Conservation (phyloP, 2,888 invertebrate genomes). For the Bellardia pandia region DNA sequence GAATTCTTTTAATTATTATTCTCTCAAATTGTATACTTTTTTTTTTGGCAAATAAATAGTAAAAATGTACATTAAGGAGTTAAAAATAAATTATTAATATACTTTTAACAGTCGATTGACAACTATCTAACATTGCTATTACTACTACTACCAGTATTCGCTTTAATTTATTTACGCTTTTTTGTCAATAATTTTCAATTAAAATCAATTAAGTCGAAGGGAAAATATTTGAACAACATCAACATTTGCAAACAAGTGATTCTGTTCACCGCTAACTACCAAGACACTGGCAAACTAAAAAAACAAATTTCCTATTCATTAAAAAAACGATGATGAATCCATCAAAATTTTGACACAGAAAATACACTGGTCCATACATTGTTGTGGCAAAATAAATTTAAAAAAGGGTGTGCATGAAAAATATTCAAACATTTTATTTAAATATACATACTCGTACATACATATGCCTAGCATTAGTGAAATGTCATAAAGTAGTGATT, state of each 20-base stretch:
- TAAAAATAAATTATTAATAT: slow-evolving; percentile 15
- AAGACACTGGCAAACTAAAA: neutral
- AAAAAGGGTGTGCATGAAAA: slow-evolving; percentile 9
- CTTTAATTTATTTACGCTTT: slow-evolving; percentile 15
- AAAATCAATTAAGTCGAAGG: slow-evolving; percentile 61
- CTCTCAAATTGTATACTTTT: neutral
- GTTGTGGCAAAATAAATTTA: neutral
- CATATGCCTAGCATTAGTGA: slow-evolving; percentile 9
- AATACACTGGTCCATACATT: neutral
- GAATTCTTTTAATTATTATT: neutral
- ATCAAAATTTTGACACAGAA: neutral
- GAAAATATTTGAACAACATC: slow-evolving; percentile 49
- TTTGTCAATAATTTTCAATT: slow-evolving; percentile 65
- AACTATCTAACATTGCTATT: neutral
- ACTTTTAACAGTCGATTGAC: neutral
- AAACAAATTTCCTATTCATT: slow-evolving; percentile 5
- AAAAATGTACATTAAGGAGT: neutral
- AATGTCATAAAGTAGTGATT: slow-evolving; percentile 42
- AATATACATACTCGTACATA: no score
- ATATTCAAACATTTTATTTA: neutral
- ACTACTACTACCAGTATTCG: neutral
- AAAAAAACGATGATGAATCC: slow-evolving; percentile 8
- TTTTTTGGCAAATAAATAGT: neutral
- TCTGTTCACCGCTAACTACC: neutral
- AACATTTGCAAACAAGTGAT: slow-evolving; percentile 60